Conservation (phyloP, 2,113 vertebrate species). For the Parus major region DNA sequence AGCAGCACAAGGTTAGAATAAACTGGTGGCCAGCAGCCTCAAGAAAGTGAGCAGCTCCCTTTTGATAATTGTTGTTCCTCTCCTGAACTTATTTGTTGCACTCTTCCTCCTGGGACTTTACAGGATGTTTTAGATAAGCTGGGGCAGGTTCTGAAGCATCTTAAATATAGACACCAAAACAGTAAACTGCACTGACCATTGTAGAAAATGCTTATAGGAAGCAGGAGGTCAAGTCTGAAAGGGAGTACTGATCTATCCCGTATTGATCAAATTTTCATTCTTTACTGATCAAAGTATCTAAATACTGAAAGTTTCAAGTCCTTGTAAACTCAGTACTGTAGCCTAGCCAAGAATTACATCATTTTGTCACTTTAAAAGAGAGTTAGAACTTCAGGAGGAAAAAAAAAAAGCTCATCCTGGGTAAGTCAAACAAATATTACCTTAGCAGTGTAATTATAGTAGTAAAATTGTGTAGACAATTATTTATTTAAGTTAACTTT, state of each 20-base stretch:
- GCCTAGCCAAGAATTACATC: background rate
- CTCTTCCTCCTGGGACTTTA: background rate
- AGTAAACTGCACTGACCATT: background rate
- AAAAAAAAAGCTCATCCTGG: background rate
- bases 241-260: background rate
- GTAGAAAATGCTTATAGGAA: background rate
- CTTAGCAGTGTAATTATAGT: background rate
- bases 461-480: background rate
- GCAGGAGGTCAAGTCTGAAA: background rate
- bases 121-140: background rate
- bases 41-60: background rate
- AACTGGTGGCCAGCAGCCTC: background rate
- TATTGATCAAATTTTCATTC: background rate
- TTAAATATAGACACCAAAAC: background rate
- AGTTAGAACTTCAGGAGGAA: background rate
- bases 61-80: background rate
- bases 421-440: background rate
- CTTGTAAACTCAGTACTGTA: background rate
- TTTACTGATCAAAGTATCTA: background rate
- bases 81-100: background rate
- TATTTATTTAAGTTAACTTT: background rate
- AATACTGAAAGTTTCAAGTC: background rate
- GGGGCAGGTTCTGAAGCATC: background rate
- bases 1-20: background rate
- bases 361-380: background rate